A percentile compares a stretch with the other conserved stretches of the same genome.
phyloP scores from a whole-genome alignment of 2,797 vertebrate genomes.

The Aplochiton taeniatus region DNA sequence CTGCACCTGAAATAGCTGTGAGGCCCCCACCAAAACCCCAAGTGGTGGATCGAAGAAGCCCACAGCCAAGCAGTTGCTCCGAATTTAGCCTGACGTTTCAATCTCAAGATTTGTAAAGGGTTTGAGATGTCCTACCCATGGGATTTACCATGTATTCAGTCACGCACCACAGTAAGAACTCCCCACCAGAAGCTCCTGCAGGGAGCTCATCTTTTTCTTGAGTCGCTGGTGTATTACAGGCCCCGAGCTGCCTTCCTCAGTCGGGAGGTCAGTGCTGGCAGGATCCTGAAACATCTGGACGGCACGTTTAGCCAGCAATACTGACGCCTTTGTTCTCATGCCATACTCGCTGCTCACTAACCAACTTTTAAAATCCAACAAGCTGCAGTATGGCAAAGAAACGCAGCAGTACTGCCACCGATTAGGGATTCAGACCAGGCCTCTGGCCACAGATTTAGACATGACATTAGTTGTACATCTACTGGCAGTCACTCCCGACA shows the following conservation, averaged over 20 bases:
- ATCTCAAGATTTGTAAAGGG: constrained; percentile 19
- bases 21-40: background rate
- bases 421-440: constrained; percentile 43
- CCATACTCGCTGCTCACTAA: constrained; percentile 65
- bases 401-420: constrained; percentile 54
- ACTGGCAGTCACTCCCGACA: constrained; percentile 44
- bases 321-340: constrained; percentile 75
- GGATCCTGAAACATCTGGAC: constrained; percentile 81
- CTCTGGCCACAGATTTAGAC: constrained; percentile 48
- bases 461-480: constrained; percentile 47
- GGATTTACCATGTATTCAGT: constrained; percentile 46
- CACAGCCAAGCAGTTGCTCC: constrained; percentile 7
- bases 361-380: constrained; percentile 74
- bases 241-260: constrained; percentile 49
- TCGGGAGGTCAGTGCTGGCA: constrained; percentile 68
- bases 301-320: constrained; percentile 77
- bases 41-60: background rate
- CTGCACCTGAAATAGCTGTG: background rate
- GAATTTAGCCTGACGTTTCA: constrained; percentile 13
- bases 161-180: constrained; percentile 33
- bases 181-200: background rate
- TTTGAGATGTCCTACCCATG: constrained; percentile 12
- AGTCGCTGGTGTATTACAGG: constrained; percentile 40
- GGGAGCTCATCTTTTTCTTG: constrained; percentile 25
- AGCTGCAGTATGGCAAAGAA: constrained; percentile 54